A percentile compares a stretch with the other conserved stretches of the same genome.
Conservation (phyloP, 2,113 vertebrate species). For the Pristiophorus japonicus region DNA sequence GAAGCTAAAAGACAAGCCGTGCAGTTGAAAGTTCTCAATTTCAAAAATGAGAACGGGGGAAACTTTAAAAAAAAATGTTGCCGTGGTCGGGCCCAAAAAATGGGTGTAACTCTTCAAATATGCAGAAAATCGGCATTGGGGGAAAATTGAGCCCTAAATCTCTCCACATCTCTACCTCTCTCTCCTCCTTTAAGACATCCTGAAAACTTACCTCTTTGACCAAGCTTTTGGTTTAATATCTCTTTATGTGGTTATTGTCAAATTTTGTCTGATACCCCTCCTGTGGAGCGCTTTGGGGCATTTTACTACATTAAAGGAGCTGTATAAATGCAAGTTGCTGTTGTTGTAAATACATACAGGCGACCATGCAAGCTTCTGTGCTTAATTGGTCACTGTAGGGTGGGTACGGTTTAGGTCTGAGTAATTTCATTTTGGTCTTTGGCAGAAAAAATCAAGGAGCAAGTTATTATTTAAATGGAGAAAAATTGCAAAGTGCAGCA, state of each 20-base stretch:
- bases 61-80: too few species aligned
- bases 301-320: not conserved
- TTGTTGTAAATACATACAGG: not conserved
- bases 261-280: not conserved
- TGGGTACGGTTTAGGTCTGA: not conserved
- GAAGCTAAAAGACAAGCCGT: too few species aligned
- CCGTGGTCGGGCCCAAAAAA: too few species aligned
- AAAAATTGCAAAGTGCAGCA: too few species aligned
- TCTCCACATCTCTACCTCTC: not conserved
- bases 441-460: too few species aligned
- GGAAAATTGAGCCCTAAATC: too few species aligned
- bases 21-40: too few species aligned
- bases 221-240: not conserved
- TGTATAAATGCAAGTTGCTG: not conserved
- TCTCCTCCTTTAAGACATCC: not conserved
- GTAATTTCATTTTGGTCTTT: not conserved
- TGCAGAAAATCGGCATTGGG: too few species aligned
- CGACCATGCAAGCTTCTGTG: not conserved
- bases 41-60: too few species aligned
- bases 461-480: too few species aligned
- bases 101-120: too few species aligned
- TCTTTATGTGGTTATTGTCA: not conserved
- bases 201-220: not conserved
- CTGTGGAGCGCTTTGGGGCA: not conserved
- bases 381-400: not conserved